phyloP scores from a whole-genome alignment of 2,888 invertebrate species.

The Drosophila aldrichi region DNA sequence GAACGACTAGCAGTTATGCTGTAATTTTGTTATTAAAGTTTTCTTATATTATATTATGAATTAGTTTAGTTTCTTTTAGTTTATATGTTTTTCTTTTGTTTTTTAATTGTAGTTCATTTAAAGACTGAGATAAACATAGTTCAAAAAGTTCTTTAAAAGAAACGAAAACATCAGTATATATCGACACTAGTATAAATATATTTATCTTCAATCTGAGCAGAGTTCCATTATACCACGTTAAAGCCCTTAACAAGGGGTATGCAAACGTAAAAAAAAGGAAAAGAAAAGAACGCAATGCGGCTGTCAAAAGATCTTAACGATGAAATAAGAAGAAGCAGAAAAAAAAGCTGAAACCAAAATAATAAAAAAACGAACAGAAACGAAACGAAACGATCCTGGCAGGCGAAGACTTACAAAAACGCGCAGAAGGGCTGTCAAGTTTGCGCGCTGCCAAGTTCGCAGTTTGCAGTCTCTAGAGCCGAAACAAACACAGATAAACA shows the following conservation, averaged over 20 bases:
- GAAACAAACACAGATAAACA: constrained; percentile 12
- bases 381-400: constrained; percentile 57
- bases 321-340: constrained; percentile 33
- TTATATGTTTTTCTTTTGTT: too few relatives aligned
- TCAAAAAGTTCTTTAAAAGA: too few relatives aligned
- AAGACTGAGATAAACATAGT: too few relatives aligned
- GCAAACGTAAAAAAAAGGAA: constrained; percentile 33
- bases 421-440: constrained; percentile 63
- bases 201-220: neutral
- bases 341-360: constrained; percentile 15
- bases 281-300: constrained; percentile 57
- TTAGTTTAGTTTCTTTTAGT: too few relatives aligned
- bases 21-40: neutral
- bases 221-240: neutral
- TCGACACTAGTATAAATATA: neutral
- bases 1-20: constrained; percentile 1
- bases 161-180: too few relatives aligned
- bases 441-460: constrained; percentile 55
- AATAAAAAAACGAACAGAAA: constrained; percentile 30
- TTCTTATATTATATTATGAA: too few relatives aligned
- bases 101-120: too few relatives aligned
- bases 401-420: constrained; percentile 55
- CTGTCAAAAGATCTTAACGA: constrained; percentile 79
- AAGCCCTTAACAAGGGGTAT: constrained; percentile 1
- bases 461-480: constrained; percentile 27